Percentiles rank a stretch among this genome's conserved stretches.
Conservation (phyloP, 2,888 invertebrate species). For the Automeris io region DNA sequence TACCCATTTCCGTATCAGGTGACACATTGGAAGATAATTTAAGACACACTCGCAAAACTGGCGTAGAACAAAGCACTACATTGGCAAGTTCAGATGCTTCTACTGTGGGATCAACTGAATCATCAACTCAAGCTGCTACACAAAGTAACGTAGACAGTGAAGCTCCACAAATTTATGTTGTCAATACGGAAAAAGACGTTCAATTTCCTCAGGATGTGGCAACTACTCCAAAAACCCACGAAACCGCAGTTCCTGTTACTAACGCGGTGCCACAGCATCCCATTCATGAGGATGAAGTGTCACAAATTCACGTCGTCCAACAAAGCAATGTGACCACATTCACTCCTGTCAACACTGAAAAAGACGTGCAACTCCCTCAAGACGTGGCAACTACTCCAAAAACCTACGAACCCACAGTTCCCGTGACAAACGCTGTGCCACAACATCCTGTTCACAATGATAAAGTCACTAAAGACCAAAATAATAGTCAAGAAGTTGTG, state of each 20-base stretch:
- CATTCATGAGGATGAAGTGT: background rate
- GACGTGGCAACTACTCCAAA: background rate
- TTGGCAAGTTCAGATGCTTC: background rate
- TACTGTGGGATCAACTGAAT: background rate
- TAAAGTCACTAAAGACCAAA: background rate
- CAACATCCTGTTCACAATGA: background rate
- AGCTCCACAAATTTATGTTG: too few relatives aligned
- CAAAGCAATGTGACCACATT: background rate
- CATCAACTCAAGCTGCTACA: background rate
- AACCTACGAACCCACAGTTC: background rate
- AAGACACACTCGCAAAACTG: constrained; percentile 3
- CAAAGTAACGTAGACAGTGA: too few relatives aligned
- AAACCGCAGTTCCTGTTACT: background rate
- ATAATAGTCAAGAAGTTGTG: background rate
- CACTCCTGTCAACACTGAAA: background rate
- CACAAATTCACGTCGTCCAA: background rate
- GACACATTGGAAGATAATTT: background rate
- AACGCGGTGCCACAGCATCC: background rate
- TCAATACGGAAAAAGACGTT: constrained; percentile 3
- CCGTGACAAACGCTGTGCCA: background rate
- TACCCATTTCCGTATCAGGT: constrained; percentile 1
- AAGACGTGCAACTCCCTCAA: background rate
- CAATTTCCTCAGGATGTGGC: background rate
- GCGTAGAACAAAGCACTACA: background rate
- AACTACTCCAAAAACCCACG: background rate